Conservation (phyloP, 2,113 vertebrate species). For the Istiophorus platypterus region DNA sequence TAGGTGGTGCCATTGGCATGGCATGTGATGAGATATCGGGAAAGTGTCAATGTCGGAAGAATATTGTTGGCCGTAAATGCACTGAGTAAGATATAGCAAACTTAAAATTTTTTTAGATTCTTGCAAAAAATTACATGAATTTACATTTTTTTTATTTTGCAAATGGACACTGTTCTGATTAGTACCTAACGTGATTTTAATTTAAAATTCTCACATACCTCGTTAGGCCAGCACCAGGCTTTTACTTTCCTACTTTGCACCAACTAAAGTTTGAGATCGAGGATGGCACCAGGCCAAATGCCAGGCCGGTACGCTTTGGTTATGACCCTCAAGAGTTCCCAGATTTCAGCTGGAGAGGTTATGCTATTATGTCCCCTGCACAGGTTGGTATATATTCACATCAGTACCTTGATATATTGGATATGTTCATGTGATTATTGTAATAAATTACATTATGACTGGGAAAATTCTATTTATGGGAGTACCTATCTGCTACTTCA, state of each 20-base stretch:
- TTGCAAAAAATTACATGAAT: background rate
- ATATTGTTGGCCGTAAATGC: conserved; percentile 86
- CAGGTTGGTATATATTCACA: conserved; percentile 84
- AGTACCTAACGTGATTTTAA: background rate
- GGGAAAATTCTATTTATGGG: background rate
- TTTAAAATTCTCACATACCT: background rate
- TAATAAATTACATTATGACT: background rate
- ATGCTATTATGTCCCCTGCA: conserved; percentile 87
- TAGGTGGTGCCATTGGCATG: conserved; percentile 86
- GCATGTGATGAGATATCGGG: conserved; percentile 82
- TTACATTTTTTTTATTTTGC: background rate
- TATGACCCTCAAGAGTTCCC: conserved; percentile 89
- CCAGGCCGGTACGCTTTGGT: conserved; percentile 88
- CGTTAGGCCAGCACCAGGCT: conserved; percentile 85
- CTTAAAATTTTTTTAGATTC: background rate
- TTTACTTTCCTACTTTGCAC: conserved; percentile 92
- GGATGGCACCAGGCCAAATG: conserved; percentile 86
- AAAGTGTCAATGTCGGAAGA: conserved; percentile 87
- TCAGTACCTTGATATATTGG: background rate
- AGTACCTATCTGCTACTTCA: conserved; percentile 7
- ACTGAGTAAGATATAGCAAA: conserved; percentile 83
- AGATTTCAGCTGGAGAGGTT: conserved; percentile 94
- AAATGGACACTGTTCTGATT: background rate
- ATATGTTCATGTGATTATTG: background rate
- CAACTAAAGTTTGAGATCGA: conserved; percentile 94